Evolutionary conservation across 2,888 invertebrate genomes (phyloP).

Genomic region (Brenthis daphne): DNA sequence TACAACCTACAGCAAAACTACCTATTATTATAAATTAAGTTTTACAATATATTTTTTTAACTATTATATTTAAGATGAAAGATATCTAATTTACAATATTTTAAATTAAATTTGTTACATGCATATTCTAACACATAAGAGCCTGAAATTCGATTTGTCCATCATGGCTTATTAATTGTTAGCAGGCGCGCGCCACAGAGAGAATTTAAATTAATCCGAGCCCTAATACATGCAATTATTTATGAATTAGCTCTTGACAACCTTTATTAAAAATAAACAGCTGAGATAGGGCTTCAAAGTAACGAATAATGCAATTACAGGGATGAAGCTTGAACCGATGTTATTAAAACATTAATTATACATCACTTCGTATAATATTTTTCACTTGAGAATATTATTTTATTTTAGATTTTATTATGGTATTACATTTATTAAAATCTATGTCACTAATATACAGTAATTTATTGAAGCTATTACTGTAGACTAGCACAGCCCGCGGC

Average conservation of each 20-base stretch:
- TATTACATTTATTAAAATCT: too few relatives aligned
- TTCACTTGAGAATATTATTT: not conserved
- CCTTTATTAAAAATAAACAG: slow-evolving; percentile 15
- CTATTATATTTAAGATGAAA: too few relatives aligned
- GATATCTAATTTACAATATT: too few relatives aligned
- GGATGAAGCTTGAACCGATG: slow-evolving; percentile 1
- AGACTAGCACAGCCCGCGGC: too few relatives aligned
- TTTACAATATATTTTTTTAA: too few relatives aligned
- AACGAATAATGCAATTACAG: slow-evolving; percentile 12
- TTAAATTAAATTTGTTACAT: too few relatives aligned
- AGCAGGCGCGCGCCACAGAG: not conserved
- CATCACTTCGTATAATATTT: not conserved
- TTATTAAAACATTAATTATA: slow-evolving; percentile 8
- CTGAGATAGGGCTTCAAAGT: slow-evolving; percentile 3
- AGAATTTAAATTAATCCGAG: slow-evolving; percentile 8
- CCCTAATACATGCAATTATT: slow-evolving; percentile 4
- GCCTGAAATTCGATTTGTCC: slow-evolving; percentile 1
- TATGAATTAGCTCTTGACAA: not conserved
- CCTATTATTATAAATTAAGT: too few relatives aligned
- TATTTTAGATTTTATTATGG: too few relatives aligned
- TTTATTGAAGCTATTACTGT: too few relatives aligned
- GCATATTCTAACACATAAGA: not conserved
- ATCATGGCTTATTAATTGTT: slow-evolving; percentile 5
- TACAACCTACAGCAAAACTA: too few relatives aligned
- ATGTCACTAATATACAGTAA: too few relatives aligned